These are phyloP conservation scores for Poecile montanus DNA, from an alignment of 2,797 vertebrate species.

Conservation along the genomic window DNA sequence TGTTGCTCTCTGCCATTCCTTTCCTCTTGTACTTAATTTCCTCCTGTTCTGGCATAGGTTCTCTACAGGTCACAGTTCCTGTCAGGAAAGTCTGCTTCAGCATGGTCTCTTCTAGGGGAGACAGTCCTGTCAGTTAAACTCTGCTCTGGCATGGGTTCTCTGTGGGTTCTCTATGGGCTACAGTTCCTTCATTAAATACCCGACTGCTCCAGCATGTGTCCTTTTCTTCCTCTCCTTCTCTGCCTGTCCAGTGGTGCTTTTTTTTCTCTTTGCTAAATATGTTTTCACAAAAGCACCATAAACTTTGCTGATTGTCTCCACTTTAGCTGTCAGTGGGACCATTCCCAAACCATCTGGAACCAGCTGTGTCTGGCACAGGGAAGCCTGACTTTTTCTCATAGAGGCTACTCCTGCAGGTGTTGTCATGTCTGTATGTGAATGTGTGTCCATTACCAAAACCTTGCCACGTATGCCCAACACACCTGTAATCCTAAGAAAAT, in stretches of 20 bases:
- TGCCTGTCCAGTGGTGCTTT: background rate
- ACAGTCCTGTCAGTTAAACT: background rate
- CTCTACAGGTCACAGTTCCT: background rate
- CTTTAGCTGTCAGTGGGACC: background rate
- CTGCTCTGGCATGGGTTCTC: background rate
- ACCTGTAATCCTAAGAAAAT: background rate
- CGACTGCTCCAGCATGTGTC: background rate
- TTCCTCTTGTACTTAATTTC: background rate
- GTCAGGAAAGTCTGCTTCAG: background rate
- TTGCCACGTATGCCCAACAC: background rate
- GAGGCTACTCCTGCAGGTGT: background rate
- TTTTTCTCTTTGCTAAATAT: background rate
- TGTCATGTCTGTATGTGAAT: background rate
- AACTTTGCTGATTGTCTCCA: background rate
- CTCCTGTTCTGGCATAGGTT: background rate
- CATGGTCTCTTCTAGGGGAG: background rate
- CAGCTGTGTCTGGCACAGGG: background rate
- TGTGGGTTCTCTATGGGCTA: background rate
- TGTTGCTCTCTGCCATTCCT: background rate
- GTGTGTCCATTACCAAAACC: background rate
- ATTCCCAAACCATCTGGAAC: background rate
- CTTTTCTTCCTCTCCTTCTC: background rate
- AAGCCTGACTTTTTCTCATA: background rate
- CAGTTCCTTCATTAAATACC: conserved; percentile 3
- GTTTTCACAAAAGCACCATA: background rate